Percentiles rank a stretch among this genome's conserved stretches.
phyloP scores from a whole-genome alignment of 2,888 invertebrate species.

The Agapetus fuscipes region DNA sequence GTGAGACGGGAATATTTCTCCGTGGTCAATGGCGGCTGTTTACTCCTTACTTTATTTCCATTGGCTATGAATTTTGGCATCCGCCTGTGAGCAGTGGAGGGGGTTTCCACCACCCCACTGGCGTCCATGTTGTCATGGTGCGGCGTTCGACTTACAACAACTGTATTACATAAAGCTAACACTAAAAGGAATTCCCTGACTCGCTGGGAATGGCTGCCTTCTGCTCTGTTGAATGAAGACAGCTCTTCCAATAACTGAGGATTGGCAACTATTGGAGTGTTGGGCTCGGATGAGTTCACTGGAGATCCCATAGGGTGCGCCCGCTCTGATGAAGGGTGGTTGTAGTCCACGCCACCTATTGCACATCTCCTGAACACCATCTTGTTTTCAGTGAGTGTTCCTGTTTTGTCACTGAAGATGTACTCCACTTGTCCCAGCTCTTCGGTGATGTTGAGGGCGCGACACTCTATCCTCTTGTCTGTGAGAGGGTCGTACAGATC shows the following conservation, averaged over 20 bases:
- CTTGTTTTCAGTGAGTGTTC: slow-evolving; percentile 94
- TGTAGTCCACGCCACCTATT: slow-evolving; percentile 82
- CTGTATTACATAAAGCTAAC: slow-evolving; percentile 92
- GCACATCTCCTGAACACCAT: slow-evolving; percentile 93
- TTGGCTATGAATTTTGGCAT: slow-evolving; percentile 29
- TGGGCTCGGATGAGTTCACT: slow-evolving; percentile 34
- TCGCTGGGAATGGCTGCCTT: slow-evolving; percentile 54
- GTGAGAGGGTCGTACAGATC: slow-evolving; percentile 78
- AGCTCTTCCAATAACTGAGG: slow-evolving; percentile 36
- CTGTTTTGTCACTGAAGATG: slow-evolving; percentile 96
- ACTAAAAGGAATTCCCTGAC: slow-evolving; percentile 84
- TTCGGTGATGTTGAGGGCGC: slow-evolving; percentile 93
- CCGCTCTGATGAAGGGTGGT: slow-evolving; percentile 66
- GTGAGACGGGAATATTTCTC: slow-evolving; percentile 59
- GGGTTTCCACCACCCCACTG: slow-evolving; percentile 51
- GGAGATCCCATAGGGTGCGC: slow-evolving; percentile 45
- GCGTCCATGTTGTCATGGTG: slow-evolving; percentile 60
- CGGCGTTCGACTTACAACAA: slow-evolving; percentile 84
- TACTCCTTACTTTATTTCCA: slow-evolving; percentile 19
- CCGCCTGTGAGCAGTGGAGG: slow-evolving; percentile 26
- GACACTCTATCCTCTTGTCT: slow-evolving; percentile 77
- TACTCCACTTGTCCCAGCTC: slow-evolving; percentile 89
- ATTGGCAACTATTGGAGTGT: slow-evolving; percentile 40
- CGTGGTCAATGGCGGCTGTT: slow-evolving; percentile 17
- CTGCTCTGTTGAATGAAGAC: slow-evolving; percentile 30